phyloP scores from a whole-genome alignment of 1,140 invertebrate genomes.

The Leguminivora glycinivorella region DNA sequence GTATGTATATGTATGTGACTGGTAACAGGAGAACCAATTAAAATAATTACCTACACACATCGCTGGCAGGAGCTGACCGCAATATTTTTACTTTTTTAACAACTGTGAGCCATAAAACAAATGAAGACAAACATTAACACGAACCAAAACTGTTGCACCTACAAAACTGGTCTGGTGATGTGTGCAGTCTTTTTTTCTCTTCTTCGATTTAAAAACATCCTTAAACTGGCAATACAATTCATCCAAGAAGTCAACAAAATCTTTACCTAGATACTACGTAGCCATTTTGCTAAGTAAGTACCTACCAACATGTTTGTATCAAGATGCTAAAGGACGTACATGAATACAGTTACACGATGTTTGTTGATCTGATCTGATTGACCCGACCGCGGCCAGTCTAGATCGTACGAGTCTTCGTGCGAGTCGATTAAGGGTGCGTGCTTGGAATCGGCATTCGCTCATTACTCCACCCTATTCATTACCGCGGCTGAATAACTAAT shows the following conservation, averaged over 20 bases:
- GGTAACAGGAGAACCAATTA: not conserved
- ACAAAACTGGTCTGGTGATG: not conserved
- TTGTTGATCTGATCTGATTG: not conserved
- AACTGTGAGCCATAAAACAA: not conserved
- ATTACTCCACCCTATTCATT: slow-evolving; percentile 68
- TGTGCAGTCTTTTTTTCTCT: not conserved
- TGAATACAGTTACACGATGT: not conserved
- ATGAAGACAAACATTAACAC: not conserved
- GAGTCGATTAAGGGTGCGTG: slow-evolving; percentile 66
- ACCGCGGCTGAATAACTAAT: slow-evolving; percentile 60
- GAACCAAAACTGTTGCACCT: not conserved
- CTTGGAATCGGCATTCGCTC: slow-evolving; percentile 63
- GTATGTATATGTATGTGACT: not conserved
- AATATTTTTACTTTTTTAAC: not conserved
- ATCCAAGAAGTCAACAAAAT: not conserved
- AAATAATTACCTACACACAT: slow-evolving; percentile 8
- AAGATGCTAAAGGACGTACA: not conserved
- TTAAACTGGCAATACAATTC: not conserved
- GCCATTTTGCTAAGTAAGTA: not conserved
- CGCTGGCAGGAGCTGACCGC: not conserved
- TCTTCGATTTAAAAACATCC: not conserved
- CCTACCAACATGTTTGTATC: not conserved
- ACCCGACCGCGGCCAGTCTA: not conserved
- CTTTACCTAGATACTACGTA: no score
- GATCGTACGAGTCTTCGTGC: slow-evolving; percentile 29